Evolutionary conservation across 2,888 invertebrate species (phyloP).

Genomic region (Stegophylla sp.): DNA sequence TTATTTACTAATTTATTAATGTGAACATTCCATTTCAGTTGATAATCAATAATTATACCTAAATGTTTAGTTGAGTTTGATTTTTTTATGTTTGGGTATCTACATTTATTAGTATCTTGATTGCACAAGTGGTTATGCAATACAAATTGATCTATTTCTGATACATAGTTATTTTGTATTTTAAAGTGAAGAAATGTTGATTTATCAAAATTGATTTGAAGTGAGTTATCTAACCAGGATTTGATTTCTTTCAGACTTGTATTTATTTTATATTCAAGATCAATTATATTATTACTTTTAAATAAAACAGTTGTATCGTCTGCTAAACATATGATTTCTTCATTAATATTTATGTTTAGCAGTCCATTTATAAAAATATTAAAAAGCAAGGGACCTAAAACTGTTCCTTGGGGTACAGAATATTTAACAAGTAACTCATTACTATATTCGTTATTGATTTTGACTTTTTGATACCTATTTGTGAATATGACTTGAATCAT

Average conservation of each 20-base stretch:
- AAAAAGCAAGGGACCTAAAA: not conserved
- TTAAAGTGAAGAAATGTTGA: too few species aligned
- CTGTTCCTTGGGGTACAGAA: slow-evolving; percentile 4
- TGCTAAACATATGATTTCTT: not conserved
- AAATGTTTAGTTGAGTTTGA: too few species aligned
- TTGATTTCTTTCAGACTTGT: not conserved
- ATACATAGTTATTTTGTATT: too few species aligned
- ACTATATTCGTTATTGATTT: not conserved
- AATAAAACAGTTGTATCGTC: not conserved
- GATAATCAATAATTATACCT: too few species aligned
- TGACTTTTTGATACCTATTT: not conserved
- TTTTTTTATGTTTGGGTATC: too few species aligned
- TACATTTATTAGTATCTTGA: too few species aligned
- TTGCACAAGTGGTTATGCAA: too few species aligned
- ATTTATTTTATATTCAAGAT: not conserved
- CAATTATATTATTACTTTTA: not conserved
- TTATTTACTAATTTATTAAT: too few species aligned
- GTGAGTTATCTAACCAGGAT: not conserved
- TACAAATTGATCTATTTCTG: too few species aligned
- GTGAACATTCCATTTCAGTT: too few species aligned
- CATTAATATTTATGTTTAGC: not conserved
- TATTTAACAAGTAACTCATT: not conserved
- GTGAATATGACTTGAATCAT: slow-evolving; percentile 6
- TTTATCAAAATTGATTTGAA: not conserved
- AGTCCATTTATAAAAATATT: not conserved